Base-by-base conservation (phyloP, 2,113 vertebrate genomes). In the Scolopax mira region DNA sequence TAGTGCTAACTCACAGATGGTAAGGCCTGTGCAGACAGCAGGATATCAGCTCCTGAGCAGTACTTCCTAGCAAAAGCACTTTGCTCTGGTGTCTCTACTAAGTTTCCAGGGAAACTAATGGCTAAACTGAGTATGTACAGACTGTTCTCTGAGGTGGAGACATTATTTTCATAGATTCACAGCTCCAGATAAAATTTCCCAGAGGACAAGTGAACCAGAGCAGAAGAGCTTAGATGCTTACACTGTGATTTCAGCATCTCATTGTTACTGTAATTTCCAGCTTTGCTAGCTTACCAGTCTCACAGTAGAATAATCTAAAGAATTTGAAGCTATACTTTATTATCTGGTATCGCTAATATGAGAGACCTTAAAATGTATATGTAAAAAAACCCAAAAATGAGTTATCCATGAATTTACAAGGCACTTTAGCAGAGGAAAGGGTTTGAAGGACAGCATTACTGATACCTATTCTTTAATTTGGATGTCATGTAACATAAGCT, bases 81-180 rank as follows among this genome's bases (percentile, higher is more conserved):
- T 79, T 95, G 79, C 85, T 90, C 91, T 64, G 58, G 72, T 85
- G 71, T 67, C 49, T 83, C 60, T 90, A 51, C 66, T 89, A 55
- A 96, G 85, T 95, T 95, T 94, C 89, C 91, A 90, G 74, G 94
- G 88, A 96, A 96, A 96, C 88, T 90, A 83, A 93, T 91, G 93
- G 91, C 82, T 95, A 64, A 85, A 85, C 81, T 46, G 89, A 85
- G 75, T 66, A 61, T 48, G 71, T 33, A 85, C 87, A 97, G 85
- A 31, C 82, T 96, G 91, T 92, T 89, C 94, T 85, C 49, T 66
- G 88, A 91, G 92, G 75, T 90, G 82, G 58, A 89, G 69, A 78
- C 46, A 64, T 83, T 64, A 62, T 89, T 96, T 80, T 90, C 73
- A 52, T 55, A 55, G 79, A 58, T 84, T 80, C 82, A 83, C 27